phyloP scores from a whole-genome alignment of 2,797 vertebrate genomes.

The Pangasius mekongensis region DNA sequence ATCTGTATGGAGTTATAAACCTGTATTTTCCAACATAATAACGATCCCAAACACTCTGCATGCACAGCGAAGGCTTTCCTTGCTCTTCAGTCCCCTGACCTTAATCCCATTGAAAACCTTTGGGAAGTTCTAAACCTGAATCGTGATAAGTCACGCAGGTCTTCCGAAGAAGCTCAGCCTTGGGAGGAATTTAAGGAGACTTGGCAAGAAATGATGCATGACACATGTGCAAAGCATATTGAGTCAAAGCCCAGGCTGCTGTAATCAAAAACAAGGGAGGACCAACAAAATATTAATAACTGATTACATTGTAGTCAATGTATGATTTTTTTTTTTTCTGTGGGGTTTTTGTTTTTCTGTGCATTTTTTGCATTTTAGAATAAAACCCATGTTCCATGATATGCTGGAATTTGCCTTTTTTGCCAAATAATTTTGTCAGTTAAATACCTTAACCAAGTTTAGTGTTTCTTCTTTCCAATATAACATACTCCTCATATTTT shows the following conservation, averaged over 20 bases:
- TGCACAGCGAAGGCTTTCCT: no score
- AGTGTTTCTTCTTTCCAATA: background rate
- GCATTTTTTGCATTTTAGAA: background rate
- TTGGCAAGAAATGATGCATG: background rate
- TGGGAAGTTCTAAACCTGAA: background rate
- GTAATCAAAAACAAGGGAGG: background rate
- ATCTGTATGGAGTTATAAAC: no score
- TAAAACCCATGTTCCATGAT: background rate
- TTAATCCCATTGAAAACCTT: no score
- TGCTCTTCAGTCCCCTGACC: no score
- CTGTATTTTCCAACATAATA: no score
- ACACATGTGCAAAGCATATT: background rate
- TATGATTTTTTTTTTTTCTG: background rate
- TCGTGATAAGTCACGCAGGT: no score
- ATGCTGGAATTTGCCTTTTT: background rate
- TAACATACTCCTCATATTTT: background rate
- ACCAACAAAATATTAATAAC: background rate
- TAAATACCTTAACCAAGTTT: background rate
- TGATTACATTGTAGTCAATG: background rate
- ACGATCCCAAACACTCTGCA: no score
- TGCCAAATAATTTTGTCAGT: background rate
- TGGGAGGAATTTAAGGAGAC: background rate
- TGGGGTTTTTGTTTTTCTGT: background rate
- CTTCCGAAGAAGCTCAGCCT: background rate
- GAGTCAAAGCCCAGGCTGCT: background rate